Percentiles rank a stretch among this genome's conserved stretches.
Conservation (phyloP, 2,113 vertebrate genomes). For the Corythaixoides concolor region DNA sequence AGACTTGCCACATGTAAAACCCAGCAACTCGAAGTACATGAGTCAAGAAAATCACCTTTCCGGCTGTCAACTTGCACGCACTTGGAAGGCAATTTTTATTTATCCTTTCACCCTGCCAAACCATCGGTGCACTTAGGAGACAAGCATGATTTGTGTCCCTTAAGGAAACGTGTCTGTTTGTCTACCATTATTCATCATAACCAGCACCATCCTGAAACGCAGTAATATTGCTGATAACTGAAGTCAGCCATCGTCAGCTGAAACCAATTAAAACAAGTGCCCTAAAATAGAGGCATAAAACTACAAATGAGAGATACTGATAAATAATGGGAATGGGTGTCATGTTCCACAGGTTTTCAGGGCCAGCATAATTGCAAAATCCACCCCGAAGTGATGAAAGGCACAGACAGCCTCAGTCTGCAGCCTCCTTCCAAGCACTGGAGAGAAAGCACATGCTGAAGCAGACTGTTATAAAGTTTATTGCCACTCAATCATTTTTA, state of each 20-base stretch:
- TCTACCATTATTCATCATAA: not conserved
- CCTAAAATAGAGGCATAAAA: not conserved
- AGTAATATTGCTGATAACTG: not conserved
- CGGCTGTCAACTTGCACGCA: not conserved
- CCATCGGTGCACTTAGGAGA: conserved; percentile 13
- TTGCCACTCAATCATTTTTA: conserved; percentile 35
- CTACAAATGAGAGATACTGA: not conserved
- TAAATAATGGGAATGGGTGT: not conserved
- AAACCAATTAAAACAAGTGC: conserved; percentile 1
- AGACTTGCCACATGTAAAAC: conserved; percentile 46
- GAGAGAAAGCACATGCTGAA: conserved; percentile 15
- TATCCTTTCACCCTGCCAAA: conserved; percentile 29
- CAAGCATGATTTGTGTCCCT: not conserved
- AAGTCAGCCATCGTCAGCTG: not conserved
- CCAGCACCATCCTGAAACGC: not conserved
- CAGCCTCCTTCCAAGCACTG: not conserved
- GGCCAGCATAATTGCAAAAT: not conserved
- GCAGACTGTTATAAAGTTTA: conserved; percentile 2
- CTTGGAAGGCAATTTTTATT: conserved; percentile 52
- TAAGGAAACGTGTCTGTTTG: not conserved
- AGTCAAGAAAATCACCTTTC: conserved; percentile 54
- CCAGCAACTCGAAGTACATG: not conserved
- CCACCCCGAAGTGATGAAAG: not conserved
- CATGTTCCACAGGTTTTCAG: not conserved
- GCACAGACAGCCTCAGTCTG: not conserved